These are phyloP conservation scores for Alexandromys oeconomus DNA, from an alignment of 2,797 vertebrate genomes.

Conservation along the genomic window DNA sequence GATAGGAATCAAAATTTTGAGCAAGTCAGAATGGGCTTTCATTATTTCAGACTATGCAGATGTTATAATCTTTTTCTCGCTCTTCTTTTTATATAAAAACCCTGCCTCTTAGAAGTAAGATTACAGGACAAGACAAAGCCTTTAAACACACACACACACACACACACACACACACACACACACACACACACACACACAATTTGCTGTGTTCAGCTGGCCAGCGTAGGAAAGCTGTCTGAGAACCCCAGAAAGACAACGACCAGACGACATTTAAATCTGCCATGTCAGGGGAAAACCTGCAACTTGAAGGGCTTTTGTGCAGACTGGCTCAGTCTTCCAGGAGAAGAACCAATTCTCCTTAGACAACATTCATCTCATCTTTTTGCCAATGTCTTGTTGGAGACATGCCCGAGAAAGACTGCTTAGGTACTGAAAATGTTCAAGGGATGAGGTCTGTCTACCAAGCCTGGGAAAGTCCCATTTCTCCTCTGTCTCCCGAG, in stretches of 20 bases:
- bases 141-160: neutral
- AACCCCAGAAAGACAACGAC: neutral
- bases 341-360: neutral
- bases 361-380: neutral
- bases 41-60: neutral
- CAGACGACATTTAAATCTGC: neutral
- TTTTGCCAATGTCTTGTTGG: constrained; percentile 30
- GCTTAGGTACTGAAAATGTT: constrained; percentile 15
- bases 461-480: neutral
- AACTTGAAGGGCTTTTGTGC: neutral
- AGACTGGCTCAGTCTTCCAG: neutral
- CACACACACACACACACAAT: neutral
- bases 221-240: neutral
- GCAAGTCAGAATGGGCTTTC: constrained; percentile 11
- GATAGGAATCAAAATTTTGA: constrained; percentile 38
- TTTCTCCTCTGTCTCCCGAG: neutral
- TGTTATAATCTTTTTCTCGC: neutral
- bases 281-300: neutral
- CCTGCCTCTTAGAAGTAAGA: constrained; percentile 24
- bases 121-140: neutral
- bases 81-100: constrained; percentile 48
- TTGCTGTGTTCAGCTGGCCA: neutral
- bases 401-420: constrained; percentile 27
- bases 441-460: neutral
- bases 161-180: too few species aligned